Evolutionary conservation across 2,888 invertebrate genomes (phyloP).

Genomic region (Sipha maydis): DNA sequence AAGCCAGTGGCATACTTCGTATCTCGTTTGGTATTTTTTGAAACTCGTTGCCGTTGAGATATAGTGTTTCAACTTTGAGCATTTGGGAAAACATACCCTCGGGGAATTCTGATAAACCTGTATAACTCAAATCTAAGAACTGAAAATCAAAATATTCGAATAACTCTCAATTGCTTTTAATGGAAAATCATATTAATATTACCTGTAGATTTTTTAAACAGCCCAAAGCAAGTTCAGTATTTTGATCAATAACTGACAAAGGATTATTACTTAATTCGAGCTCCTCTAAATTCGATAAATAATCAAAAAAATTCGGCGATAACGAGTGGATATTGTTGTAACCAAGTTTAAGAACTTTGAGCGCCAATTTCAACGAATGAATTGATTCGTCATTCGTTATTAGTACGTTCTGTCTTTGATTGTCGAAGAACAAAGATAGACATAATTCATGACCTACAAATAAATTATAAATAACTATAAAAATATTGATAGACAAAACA

Average conservation of each 20-base stretch:
- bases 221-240: slow-evolving; percentile 53
- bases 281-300: slow-evolving; percentile 51
- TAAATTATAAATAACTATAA: neutral
- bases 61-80: slow-evolving; percentile 41
- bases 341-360: slow-evolving; percentile 52
- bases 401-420: neutral
- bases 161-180: neutral
- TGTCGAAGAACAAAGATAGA: neutral
- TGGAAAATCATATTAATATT: neutral
- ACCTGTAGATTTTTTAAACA: slow-evolving; percentile 59
- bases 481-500: too few species aligned
- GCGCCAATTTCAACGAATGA: too few species aligned
- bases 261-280: slow-evolving; percentile 62
- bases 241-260: slow-evolving; percentile 45
- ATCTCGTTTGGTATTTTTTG: slow-evolving; percentile 46
- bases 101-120: slow-evolving; percentile 36
- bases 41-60: slow-evolving; percentile 60
- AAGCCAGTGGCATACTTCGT: slow-evolving; percentile 26
- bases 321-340: slow-evolving; percentile 56
- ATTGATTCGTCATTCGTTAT: slow-evolving; percentile 15
- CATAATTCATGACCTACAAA: slow-evolving; percentile 37
- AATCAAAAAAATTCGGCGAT: slow-evolving; percentile 45
- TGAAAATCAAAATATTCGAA: slow-evolving; percentile 7
- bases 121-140: slow-evolving; percentile 56
- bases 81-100: slow-evolving; percentile 18